Conservation (phyloP, 2,113 vertebrate genomes). For the Syngnathus floridae region DNA sequence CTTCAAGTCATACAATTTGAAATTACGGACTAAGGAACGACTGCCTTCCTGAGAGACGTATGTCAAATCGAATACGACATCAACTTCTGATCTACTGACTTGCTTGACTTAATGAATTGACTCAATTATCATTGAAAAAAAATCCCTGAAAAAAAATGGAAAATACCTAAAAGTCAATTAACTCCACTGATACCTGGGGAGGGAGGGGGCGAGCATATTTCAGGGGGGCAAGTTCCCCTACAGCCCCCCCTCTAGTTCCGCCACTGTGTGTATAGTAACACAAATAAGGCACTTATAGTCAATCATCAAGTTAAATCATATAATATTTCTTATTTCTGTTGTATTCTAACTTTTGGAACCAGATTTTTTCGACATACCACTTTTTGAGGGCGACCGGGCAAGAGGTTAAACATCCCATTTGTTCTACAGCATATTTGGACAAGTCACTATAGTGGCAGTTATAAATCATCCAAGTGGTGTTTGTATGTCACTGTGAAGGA, state of each 20-base stretch:
- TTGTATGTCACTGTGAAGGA: slow-evolving; percentile 21
- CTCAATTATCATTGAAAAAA: too few species aligned
- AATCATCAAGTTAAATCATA: too few species aligned
- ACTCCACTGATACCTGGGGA: too few species aligned
- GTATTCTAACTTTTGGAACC: not conserved
- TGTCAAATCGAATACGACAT: not conserved
- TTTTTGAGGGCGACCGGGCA: not conserved
- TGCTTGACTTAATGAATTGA: not conserved
- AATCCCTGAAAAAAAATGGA: too few species aligned
- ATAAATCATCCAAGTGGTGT: slow-evolving; percentile 2
- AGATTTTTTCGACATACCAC: not conserved
- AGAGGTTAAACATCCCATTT: slow-evolving; percentile 2
- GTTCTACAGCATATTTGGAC: not conserved
- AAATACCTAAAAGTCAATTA: too few species aligned
- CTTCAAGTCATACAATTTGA: not conserved
- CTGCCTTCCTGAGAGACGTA: not conserved
- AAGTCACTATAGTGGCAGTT: not conserved
- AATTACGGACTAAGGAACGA: not conserved
- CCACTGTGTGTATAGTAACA: too few species aligned
- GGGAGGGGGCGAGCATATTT: too few species aligned
- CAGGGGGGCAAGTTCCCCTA: too few species aligned
- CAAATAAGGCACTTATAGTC: too few species aligned
- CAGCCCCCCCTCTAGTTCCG: too few species aligned
- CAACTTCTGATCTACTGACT: not conserved
- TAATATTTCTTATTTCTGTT: too few species aligned